Conservation (phyloP, 2,113 vertebrate species). For the Conger conger region DNA sequence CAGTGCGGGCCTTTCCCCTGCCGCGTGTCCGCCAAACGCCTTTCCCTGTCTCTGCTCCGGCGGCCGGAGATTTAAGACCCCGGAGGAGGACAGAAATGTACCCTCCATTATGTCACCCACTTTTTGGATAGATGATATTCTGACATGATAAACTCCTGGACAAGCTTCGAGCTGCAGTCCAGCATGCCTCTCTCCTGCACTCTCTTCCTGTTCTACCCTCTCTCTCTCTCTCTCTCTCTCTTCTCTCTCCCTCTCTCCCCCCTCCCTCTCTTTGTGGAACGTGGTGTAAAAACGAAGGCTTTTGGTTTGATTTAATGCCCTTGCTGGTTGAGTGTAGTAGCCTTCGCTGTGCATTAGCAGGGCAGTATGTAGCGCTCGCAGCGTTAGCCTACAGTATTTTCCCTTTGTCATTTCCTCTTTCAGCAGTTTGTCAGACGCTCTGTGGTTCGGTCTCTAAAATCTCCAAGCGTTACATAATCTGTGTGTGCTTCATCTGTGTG, state of each 20-base stretch:
- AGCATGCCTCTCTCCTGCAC: neutral
- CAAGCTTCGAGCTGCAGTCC: conserved; percentile 1
- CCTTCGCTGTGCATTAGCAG: neutral
- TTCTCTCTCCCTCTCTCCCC: neutral
- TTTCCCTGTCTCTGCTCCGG: conserved; percentile 36
- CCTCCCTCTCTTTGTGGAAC: neutral
- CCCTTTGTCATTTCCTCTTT: neutral
- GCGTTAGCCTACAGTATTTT: no score
- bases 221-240: neutral
- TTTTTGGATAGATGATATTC: conserved; percentile 33
- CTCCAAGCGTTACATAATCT: neutral
- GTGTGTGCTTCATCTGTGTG: neutral
- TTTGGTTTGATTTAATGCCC: conserved; percentile 7
- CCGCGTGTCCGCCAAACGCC: conserved; percentile 36
- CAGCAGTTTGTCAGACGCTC: neutral
- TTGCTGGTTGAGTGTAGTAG: conserved; percentile 3
- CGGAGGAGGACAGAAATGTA: neutral
- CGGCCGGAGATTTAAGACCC: conserved; percentile 34
- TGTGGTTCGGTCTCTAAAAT: neutral
- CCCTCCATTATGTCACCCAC: conserved; percentile 32
- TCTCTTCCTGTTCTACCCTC: neutral
- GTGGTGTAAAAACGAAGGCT: neutral
- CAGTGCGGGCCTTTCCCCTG: conserved; percentile 22
- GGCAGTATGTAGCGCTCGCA: neutral
- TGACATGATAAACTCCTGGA: conserved; percentile 21